A percentile compares a stretch with the other conserved stretches of the same genome.
phyloP scores from a whole-genome alignment of 2,888 invertebrate species.

The Acleris literana region DNA sequence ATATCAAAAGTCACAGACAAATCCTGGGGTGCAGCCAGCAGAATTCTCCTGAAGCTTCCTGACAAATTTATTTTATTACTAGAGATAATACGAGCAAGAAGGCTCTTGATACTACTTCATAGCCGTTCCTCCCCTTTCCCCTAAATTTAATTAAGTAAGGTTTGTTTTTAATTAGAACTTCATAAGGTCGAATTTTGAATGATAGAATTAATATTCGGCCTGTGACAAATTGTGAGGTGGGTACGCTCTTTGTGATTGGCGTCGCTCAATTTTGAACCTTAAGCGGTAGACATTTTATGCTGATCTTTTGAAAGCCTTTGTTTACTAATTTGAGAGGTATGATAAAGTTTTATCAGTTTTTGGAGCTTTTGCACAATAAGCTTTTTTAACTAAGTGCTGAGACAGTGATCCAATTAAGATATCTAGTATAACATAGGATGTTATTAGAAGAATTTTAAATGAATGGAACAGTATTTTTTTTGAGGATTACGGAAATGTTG shows the following conservation, averaged over 20 bases:
- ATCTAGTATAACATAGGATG: no score
- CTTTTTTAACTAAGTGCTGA: no score
- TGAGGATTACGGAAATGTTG: no score
- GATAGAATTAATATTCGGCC: slow-evolving; percentile 24
- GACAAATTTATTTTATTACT: slow-evolving; percentile 24
- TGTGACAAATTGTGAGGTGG: slow-evolving; percentile 22
- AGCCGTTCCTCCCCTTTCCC: slow-evolving; percentile 16
- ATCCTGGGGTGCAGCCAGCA: no score
- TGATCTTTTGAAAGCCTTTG: slow-evolving; percentile 5
- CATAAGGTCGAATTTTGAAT: slow-evolving; percentile 31
- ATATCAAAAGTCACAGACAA: no score
- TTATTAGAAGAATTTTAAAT: no score
- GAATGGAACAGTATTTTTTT: no score
- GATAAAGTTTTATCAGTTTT: no score
- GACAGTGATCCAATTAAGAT: no score
- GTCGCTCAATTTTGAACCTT: slow-evolving; percentile 15
- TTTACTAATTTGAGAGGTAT: slow-evolving; percentile 9
- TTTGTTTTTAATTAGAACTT: slow-evolving; percentile 36
- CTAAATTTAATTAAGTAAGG: slow-evolving; percentile 31
- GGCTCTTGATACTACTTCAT: slow-evolving; percentile 15
- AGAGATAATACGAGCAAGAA: slow-evolving; percentile 25
- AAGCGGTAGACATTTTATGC: background rate
- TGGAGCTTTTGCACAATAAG: no score
- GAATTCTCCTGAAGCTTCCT: slow-evolving; percentile 1
- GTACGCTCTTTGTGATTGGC: background rate